Base-by-base conservation (phyloP, 2,113 vertebrate genomes). In the Callocephalon fimbriatum region DNA sequence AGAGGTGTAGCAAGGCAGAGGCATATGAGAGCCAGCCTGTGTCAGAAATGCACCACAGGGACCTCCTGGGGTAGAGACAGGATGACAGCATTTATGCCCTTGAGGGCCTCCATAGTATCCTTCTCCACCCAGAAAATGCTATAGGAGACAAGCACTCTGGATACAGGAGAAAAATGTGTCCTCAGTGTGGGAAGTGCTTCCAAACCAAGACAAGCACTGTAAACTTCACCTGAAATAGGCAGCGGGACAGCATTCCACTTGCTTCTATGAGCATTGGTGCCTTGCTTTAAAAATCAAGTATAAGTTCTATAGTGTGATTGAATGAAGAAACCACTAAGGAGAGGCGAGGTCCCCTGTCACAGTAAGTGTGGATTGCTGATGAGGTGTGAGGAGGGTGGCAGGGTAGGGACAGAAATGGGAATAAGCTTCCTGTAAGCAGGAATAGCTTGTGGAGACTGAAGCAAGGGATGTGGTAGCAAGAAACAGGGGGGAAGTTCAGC, bases 131-230 rank as follows among this genome's bases (percentile, higher is more conserved):
- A 38, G 25, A 32, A 56, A 62, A 58, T 90, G 26, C 70, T 63
- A 6, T 13, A 65, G 26, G 16, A 32, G 22, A 58, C 32, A 37
- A 93, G 48, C 65, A 88, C 3, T 96, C 94, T 37, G 80, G 88
- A 8, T 96, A 86, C 91, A 1, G 77, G 94, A 53, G 95, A 97
- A 93, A 97, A 96, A 76, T 88, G 65, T 97, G 90, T 45, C 16
- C 75, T 1, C 71, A 93, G 38, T 96, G 95, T 10, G 95, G 91
- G 72, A 97, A 96, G 74, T 79, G 78, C 32, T 98, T 97, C 88
- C 94, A 93, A 87, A 97, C 96, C 85, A 96, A 97, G 19, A 88
- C 91, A 32, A 95, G 73, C 94, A 80, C 53, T 89, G 94, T 85
- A 97, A 97, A 67, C 71, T 95, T 74, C 96, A 95, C 35, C 56